These are phyloP conservation scores for Phrynosoma platyrhinos DNA, from an alignment of 2,113 vertebrate species.

Conservation along the genomic window DNA sequence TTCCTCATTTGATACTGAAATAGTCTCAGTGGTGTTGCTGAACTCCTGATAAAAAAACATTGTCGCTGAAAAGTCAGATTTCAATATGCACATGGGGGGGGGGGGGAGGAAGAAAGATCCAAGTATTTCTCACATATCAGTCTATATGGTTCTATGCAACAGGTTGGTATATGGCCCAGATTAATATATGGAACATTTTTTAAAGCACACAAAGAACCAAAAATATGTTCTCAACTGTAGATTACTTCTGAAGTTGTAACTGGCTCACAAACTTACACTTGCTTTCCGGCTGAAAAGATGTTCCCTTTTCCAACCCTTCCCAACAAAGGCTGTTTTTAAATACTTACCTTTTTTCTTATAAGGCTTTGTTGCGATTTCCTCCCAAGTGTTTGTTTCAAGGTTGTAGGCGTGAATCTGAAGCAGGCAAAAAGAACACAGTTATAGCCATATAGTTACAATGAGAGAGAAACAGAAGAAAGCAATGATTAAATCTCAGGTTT, in stretches of 20 bases:
- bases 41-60: neutral
- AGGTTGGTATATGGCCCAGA: too few relatives aligned
- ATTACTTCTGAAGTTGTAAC: neutral
- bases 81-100: too few relatives aligned
- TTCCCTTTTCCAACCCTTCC: neutral
- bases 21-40: neutral
- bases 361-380: slow-evolving; percentile 94
- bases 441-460: neutral
- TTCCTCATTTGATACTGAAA: too few relatives aligned
- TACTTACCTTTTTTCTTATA: slow-evolving; percentile 93
- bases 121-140: neutral
- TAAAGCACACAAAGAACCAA: neutral
- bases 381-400: slow-evolving; percentile 98
- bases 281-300: neutral
- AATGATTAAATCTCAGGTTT: neutral
- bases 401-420: slow-evolving; percentile 95
- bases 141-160: neutral
- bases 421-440: neutral
- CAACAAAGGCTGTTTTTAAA: neutral
- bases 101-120: neutral
- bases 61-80: neutral
- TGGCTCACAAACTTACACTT: neutral
- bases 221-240: neutral
- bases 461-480: neutral
- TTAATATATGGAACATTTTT: neutral